Conservation (phyloP, 1,140 invertebrate genomes). For the Bilobella aurantiaca region DNA sequence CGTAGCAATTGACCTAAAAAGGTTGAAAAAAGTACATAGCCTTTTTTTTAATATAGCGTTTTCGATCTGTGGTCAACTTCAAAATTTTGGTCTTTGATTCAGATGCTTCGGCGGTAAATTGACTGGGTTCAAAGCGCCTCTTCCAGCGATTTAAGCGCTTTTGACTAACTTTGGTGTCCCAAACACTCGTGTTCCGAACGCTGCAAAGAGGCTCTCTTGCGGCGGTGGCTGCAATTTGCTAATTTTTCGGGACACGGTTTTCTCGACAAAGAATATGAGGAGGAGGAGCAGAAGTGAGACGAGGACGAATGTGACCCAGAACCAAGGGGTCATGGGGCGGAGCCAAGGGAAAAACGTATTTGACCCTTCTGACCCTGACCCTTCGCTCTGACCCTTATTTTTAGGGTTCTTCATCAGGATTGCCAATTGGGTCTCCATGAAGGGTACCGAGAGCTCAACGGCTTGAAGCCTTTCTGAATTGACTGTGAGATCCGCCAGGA, state of each 20-base stretch:
- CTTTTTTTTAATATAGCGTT: too few relatives aligned
- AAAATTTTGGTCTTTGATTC: too few relatives aligned
- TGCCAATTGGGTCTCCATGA: constrained; percentile 1
- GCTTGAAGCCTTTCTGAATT: constrained; percentile 50
- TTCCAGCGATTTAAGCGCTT: neutral
- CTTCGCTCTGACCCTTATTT: neutral
- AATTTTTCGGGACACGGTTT: neutral
- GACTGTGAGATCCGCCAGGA: constrained; percentile 32
- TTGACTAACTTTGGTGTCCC: neutral
- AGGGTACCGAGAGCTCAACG: constrained; percentile 43
- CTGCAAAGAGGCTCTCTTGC: neutral
- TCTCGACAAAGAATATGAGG: constrained; percentile 4
- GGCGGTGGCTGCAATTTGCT: neutral
- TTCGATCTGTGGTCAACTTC: too few relatives aligned
- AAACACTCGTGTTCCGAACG: neutral
- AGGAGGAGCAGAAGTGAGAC: neutral
- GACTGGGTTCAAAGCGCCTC: too few relatives aligned
- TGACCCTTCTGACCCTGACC: neutral
- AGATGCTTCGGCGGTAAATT: too few relatives aligned
- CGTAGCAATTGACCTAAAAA: constrained; percentile 8
- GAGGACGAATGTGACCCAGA: neutral
- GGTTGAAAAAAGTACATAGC: neutral
- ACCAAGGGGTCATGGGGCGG: neutral
- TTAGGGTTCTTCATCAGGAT: neutral
- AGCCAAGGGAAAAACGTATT: neutral